Conservation (phyloP, 2,888 invertebrate genomes). For the Drosophila nr. fundita region DNA sequence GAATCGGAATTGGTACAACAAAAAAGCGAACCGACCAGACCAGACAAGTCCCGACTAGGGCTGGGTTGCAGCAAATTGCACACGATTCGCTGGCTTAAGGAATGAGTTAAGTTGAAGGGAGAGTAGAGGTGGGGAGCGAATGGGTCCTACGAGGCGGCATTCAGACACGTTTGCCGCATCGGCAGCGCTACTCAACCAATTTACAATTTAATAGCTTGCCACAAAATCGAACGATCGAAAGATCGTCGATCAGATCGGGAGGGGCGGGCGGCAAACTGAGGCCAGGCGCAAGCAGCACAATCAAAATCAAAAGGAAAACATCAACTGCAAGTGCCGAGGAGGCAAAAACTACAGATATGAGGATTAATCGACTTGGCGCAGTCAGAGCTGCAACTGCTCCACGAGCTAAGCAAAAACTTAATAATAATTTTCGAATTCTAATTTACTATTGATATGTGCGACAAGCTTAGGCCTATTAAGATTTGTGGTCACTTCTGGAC, state of each 20-base stretch:
- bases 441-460: not conserved
- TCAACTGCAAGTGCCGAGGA: constrained; percentile 1
- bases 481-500: not conserved
- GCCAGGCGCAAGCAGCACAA: constrained; percentile 3
- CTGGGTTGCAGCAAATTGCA: constrained; percentile 68
- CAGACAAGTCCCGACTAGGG: constrained; percentile 25
- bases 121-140: not conserved
- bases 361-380: not conserved
- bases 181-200: constrained; percentile 75
- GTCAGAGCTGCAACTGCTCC: not conserved
- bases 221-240: constrained; percentile 75
- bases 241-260: constrained; percentile 17
- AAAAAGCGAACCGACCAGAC: constrained; percentile 1
- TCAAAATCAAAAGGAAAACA: constrained; percentile 4
- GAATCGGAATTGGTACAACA: constrained; percentile 10
- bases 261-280: not conserved
- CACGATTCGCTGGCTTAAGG: constrained; percentile 59
- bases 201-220: constrained; percentile 79
- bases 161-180: constrained; percentile 73
- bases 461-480: not conserved
- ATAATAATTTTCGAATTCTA: not conserved
- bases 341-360: not conserved
- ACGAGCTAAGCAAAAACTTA: not conserved
- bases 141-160: constrained; percentile 55
- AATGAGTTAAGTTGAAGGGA: constrained; percentile 41